Base-by-base conservation (phyloP, 2,888 invertebrate genomes). In the Nephrotoma appendiculata region DNA sequence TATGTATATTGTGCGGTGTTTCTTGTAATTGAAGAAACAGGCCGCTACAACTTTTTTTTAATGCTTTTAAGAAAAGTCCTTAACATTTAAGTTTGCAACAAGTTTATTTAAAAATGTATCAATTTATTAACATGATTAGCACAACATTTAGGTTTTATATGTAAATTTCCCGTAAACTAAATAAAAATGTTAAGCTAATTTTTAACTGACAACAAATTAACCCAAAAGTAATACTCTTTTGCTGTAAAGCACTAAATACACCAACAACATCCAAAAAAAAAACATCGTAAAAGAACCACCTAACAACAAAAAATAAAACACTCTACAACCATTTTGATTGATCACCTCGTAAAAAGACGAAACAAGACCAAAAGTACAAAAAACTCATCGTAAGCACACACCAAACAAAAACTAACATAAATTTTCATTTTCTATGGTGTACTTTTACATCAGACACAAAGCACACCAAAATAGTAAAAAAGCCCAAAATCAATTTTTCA, bases 401-500 rank as follows among this genome's bases (percentile, higher is more conserved):
- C 71, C 71, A 71, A 71, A 71, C 31, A 71, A 71, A 19, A 71
- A 71, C 71, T 71, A 71, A 71, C 71, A 71, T 71, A 19, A 71
- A 71, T 71, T 71, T 71, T 71, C 71, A 71, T 71, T 71, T 71
- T 71, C 71, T 71, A 71, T 71, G 71, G 71, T 31, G 19, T 31
- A 31, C 19, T 71, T 71, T 31, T 31, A 31, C 71, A 71, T 71
- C 71, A 71, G 31, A 31, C 31, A 71, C 31, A 71, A 9, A 71
- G 15, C 52, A 57, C 15, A 71, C 71, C 7, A 19, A 71, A 71
- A 71, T 71, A 71, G 71, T 71, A 71, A 84, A 84, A 19, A 84
- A 84, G 84, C 84, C 84, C 84, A 84, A 84, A 84, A 84, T 84
- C 84, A 84, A 84, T 84, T 84, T 84, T 84, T 84, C 84, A 84